phyloP scores from a whole-genome alignment of 2,888 invertebrate genomes.

The Megamerina dolium region DNA sequence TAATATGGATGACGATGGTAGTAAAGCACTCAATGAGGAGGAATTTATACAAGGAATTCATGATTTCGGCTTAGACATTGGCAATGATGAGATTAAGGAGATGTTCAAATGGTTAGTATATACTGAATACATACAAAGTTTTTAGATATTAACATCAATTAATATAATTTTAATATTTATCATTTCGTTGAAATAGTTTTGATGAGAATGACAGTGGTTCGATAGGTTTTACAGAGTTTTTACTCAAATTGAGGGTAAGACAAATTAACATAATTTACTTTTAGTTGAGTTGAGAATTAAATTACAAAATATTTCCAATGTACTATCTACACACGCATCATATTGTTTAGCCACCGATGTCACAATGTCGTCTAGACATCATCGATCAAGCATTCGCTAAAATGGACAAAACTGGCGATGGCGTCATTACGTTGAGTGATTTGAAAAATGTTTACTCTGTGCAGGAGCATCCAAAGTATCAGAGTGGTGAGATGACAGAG shows the following conservation, averaged over 20 bases:
- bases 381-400: slow-evolving; percentile 79
- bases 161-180: too few relatives aligned
- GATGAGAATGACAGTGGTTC: slow-evolving; percentile 81
- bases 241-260: slow-evolving; percentile 74
- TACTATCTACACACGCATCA: too few relatives aligned
- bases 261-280: too few relatives aligned
- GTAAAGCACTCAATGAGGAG: slow-evolving; percentile 70
- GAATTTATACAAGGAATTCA: slow-evolving; percentile 78
- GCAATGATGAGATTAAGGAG: slow-evolving; percentile 50
- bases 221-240: slow-evolving; percentile 84
- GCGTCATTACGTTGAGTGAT: slow-evolving; percentile 71
- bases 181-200: too few relatives aligned
- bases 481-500: slow-evolving; percentile 82
- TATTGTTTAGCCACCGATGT: slow-evolving; percentile 81
- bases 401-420: slow-evolving; percentile 80
- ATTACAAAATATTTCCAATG: too few relatives aligned
- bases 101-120: slow-evolving; percentile 41
- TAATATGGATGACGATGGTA: slow-evolving; percentile 90
- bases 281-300: too few relatives aligned
- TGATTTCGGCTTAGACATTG: slow-evolving; percentile 70
- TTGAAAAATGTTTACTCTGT: slow-evolving; percentile 76
- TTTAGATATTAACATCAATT: too few relatives aligned
- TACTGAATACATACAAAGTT: background rate
- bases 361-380: slow-evolving; percentile 65
- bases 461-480: slow-evolving; percentile 72